Conservation (phyloP, 2,113 vertebrate genomes). For the Phrynosoma platyrhinos region DNA sequence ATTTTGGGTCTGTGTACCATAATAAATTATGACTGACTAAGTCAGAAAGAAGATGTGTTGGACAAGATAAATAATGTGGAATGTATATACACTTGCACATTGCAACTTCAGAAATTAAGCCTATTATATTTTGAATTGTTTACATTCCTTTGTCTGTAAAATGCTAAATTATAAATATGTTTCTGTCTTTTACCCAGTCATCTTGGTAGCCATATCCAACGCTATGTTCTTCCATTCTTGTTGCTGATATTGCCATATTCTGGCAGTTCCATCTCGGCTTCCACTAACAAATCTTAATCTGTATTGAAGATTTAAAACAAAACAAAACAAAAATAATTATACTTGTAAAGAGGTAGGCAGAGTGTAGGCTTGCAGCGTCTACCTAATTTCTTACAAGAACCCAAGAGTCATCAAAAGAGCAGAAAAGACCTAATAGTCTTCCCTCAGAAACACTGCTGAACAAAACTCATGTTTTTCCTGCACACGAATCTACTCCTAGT, state of each 20-base stretch:
- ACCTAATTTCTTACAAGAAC: neutral
- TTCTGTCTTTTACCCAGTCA: conserved; percentile 86
- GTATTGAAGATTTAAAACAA: conserved; percentile 29
- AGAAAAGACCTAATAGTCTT: neutral
- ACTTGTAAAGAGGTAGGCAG: neutral
- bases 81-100: neutral
- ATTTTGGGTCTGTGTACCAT: too few relatives aligned
- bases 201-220: conserved; percentile 91
- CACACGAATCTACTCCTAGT: neutral
- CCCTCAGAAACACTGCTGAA: too few relatives aligned
- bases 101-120: neutral
- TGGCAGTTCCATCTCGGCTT: conserved; percentile 94
- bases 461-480: neutral
- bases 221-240: conserved; percentile 94
- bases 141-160: too few relatives aligned
- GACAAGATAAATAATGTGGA: too few relatives aligned
- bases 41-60: too few relatives aligned
- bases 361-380: neutral
- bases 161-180: neutral
- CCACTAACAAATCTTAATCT: conserved; percentile 97
- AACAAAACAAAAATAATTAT: too few relatives aligned
- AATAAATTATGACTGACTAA: too few relatives aligned
- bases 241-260: conserved; percentile 95
- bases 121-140: neutral
- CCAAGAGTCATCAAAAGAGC: neutral